Percentiles rank a stretch among this genome's conserved stretches.
Conservation (phyloP, 1,140 invertebrate genomes). For the Patella vulgata region DNA sequence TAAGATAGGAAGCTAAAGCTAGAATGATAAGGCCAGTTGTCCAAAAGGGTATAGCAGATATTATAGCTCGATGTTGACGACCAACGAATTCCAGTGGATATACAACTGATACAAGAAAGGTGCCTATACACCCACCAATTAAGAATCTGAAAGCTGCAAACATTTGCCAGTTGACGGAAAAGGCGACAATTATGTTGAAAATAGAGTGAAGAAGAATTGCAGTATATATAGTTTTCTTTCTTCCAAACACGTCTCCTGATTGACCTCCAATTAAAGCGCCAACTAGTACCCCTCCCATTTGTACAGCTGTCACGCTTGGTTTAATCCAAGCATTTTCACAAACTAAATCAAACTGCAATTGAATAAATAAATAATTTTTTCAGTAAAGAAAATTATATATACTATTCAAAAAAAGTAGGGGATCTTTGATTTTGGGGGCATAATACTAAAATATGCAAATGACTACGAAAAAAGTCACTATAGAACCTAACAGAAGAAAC, state of each 20-base stretch:
- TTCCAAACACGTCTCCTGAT: slow-evolving; percentile 44
- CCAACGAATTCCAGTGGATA: slow-evolving; percentile 36
- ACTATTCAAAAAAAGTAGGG: too few species aligned
- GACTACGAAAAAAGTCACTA: neutral
- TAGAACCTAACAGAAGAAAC: neutral
- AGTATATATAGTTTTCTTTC: slow-evolving; percentile 39
- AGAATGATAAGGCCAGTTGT: slow-evolving; percentile 4
- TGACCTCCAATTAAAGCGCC: slow-evolving; percentile 43
- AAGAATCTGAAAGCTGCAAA: slow-evolving; percentile 47
- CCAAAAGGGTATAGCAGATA: slow-evolving; percentile 33
- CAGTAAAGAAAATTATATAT: neutral
- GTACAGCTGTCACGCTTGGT: slow-evolving; percentile 46
- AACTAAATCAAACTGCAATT: slow-evolving; percentile 46
- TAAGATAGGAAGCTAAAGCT: neutral
- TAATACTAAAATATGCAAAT: neutral
- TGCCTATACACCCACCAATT: slow-evolving; percentile 36
- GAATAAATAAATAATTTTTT: neutral
- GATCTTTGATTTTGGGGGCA: too few species aligned
- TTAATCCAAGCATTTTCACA: slow-evolving; percentile 43
- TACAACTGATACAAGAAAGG: slow-evolving; percentile 27
- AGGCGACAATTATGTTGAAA: slow-evolving; percentile 27
- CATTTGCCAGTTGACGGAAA: slow-evolving; percentile 48
- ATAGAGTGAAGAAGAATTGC: slow-evolving; percentile 22
- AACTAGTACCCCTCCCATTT: slow-evolving; percentile 52
- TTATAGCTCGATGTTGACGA: slow-evolving; percentile 27